These are phyloP conservation scores for Hetaerina americana DNA, from an alignment of 1,140 invertebrate species.

Conservation along the genomic window DNA sequence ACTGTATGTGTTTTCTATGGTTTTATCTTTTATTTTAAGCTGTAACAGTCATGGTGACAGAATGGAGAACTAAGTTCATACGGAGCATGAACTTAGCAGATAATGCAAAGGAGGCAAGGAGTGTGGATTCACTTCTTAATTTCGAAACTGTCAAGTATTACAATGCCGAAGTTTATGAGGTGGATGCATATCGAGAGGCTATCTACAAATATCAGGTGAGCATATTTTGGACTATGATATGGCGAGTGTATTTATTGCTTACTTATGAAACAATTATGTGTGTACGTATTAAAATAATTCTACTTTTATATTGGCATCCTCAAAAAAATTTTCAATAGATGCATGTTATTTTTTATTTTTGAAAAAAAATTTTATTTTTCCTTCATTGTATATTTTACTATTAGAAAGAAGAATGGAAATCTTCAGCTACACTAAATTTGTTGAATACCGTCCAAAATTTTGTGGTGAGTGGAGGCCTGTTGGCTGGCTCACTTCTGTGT, in stretches of 20 bases:
- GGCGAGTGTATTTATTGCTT: background rate
- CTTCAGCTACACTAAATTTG: conserved; percentile 70
- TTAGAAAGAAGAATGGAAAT: conserved; percentile 76
- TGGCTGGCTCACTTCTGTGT: conserved; percentile 78
- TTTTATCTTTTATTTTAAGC: conserved; percentile 32
- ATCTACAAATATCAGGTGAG: conserved; percentile 69
- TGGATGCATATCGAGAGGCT: conserved; percentile 64
- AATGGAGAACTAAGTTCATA: conserved; percentile 92
- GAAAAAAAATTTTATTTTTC: conserved; percentile 5
- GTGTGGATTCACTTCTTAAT: conserved; percentile 92
- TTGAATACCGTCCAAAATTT: conserved; percentile 82
- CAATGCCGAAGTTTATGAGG: conserved; percentile 82
- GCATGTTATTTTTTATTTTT: background rate
- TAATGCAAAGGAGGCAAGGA: conserved; percentile 78
- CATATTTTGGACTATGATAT: background rate
- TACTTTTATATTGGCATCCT: background rate
- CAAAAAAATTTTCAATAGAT: too few species aligned
- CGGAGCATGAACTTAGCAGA: conserved; percentile 85
- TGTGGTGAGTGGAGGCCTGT: conserved; percentile 72
- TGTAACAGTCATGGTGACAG: conserved; percentile 74
- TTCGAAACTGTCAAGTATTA: conserved; percentile 99
- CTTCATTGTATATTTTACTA: conserved; percentile 21
- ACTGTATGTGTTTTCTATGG: background rate
- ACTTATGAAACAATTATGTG: too few species aligned
- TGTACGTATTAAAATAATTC: background rate